These are phyloP conservation scores for Ovis canadensis DNA, from an alignment of 2,113 vertebrate species.

Conservation along the genomic window DNA sequence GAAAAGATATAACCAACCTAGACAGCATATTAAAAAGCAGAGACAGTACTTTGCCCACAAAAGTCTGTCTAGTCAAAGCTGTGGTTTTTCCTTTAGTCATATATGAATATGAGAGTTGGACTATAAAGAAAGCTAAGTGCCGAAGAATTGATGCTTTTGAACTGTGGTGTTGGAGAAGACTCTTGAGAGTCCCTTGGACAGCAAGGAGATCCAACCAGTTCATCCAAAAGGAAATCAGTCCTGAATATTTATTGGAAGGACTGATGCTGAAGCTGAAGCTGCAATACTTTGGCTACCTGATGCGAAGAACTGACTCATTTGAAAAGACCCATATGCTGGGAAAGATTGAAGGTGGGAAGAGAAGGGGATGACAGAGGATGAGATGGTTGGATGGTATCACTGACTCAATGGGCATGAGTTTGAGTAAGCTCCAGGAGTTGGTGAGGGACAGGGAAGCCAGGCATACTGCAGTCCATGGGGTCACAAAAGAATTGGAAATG, in stretches of 20 bases:
- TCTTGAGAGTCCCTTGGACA: neutral
- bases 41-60: neutral
- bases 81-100: neutral
- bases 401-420: neutral
- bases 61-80: neutral
- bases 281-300: neutral
- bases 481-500: neutral
- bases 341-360: fast-evolving
- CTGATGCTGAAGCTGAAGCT: neutral
- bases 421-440: neutral
- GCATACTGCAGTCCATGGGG: neutral
- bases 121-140: neutral
- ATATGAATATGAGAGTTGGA: neutral
- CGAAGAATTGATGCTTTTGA: neutral
- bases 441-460: neutral
- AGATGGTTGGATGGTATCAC: neutral
- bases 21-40: neutral
- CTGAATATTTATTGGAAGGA: neutral
- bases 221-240: neutral
- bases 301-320: neutral
- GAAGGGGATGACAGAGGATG: neutral
- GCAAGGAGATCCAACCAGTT: neutral
- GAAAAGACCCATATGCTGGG: neutral
- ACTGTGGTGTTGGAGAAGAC: neutral
- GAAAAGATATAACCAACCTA: neutral